These are phyloP conservation scores for Micropoecilia bifurca DNA, from an alignment of 2,797 vertebrate species.

Conservation along the genomic window DNA sequence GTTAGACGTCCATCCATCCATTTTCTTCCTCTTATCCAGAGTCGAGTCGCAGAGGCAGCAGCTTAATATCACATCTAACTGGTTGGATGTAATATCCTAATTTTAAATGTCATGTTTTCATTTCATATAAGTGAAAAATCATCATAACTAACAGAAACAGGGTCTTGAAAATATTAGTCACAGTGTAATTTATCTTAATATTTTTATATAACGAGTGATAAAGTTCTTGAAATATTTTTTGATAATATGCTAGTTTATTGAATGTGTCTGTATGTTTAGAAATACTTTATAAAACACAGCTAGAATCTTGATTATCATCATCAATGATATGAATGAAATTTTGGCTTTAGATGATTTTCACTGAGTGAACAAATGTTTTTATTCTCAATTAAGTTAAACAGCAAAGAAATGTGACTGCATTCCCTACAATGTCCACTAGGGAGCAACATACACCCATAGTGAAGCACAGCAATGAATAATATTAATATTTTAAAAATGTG, in stretches of 20 bases:
- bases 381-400: neutral
- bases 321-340: neutral
- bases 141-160: neutral
- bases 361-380: neutral
- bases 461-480: neutral
- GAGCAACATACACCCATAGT: constrained; percentile 8
- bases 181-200: too few species aligned
- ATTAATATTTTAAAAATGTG: neutral
- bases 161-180: too few species aligned
- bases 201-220: too few species aligned
- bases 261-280: too few species aligned
- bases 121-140: neutral
- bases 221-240: too few species aligned
- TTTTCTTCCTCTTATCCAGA: too few species aligned
- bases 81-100: too few species aligned
- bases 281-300: neutral
- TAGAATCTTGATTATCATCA: neutral
- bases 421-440: constrained; percentile 45
- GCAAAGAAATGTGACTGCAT: neutral
- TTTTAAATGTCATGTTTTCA: too few species aligned
- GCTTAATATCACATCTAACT: too few species aligned
- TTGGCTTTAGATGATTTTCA: neutral
- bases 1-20: too few species aligned
- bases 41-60: too few species aligned
- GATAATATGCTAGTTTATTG: too few species aligned